Conservation (phyloP, 2,113 vertebrate species). For the Heptranchias perlo region DNA sequence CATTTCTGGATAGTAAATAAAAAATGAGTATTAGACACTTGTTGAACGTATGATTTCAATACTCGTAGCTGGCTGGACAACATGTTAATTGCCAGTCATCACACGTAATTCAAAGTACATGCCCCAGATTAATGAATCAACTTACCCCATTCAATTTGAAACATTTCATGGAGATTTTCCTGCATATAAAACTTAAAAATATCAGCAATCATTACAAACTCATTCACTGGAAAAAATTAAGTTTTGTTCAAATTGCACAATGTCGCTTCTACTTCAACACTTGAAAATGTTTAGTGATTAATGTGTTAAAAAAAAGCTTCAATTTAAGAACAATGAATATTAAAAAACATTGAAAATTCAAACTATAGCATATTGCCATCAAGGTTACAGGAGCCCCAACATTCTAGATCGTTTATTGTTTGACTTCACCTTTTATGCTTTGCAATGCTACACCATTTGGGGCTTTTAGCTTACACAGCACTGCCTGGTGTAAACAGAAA, state of each 20-base stretch:
- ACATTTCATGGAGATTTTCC: neutral
- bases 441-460: conserved; percentile 1
- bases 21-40: too few relatives aligned
- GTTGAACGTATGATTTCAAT: too few relatives aligned
- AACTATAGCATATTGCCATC: neutral
- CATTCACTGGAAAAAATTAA: neutral
- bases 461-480: conserved; percentile 22
- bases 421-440: conserved; percentile 30
- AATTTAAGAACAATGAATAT: neutral
- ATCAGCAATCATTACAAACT: neutral
- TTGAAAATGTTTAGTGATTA: too few relatives aligned
- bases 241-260: neutral
- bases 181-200: neutral
- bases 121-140: neutral
- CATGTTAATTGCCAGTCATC: neutral
- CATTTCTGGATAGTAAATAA: too few relatives aligned
- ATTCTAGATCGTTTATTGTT: neutral
- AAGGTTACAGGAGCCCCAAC: conserved; percentile 7
- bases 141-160: neutral
- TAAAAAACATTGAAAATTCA: conserved; percentile 14
- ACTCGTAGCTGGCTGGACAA: too few relatives aligned
- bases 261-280: neutral
- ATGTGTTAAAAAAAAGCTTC: neutral
- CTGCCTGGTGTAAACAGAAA: conserved; percentile 28
- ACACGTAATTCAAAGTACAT: neutral